These are phyloP conservation scores for Lycodopsis pacificus DNA, from an alignment of 2,797 vertebrate species.

Conservation along the genomic window DNA sequence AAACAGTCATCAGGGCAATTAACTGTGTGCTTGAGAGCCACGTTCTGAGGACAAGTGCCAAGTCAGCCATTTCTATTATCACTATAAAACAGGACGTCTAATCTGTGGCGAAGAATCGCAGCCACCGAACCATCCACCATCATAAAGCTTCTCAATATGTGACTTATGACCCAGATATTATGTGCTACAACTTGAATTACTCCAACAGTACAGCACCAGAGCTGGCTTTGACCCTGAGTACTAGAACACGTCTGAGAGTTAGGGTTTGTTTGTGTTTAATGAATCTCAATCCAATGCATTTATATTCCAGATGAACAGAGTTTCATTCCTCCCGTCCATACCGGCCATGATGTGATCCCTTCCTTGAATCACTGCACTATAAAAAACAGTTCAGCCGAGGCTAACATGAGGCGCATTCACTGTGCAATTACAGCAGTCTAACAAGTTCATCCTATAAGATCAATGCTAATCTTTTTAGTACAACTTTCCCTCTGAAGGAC, in stretches of 20 bases:
- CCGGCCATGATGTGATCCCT: background rate
- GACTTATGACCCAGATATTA: slow-evolving; percentile 36
- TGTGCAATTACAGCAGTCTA: too few relatives aligned
- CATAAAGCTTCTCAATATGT: slow-evolving; percentile 35
- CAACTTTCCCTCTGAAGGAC: too few relatives aligned
- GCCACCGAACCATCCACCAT: slow-evolving; percentile 40
- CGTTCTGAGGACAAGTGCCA: slow-evolving; percentile 44
- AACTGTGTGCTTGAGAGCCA: slow-evolving; percentile 44
- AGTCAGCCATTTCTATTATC: slow-evolving; percentile 72
- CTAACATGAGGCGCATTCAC: background rate
- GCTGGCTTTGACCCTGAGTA: slow-evolving; percentile 1
- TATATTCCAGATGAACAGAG: background rate
- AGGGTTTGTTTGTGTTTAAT: background rate
- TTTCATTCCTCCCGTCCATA: background rate
- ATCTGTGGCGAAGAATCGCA: slow-evolving; percentile 46
- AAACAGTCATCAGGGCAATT: slow-evolving; percentile 56
- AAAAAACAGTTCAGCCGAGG: background rate
- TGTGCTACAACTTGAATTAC: slow-evolving; percentile 31
- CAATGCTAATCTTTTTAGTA: too few relatives aligned
- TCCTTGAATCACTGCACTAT: background rate
- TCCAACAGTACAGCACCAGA: slow-evolving; percentile 13
- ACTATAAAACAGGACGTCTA: slow-evolving; percentile 59
- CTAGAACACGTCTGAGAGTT: background rate
- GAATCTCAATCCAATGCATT: background rate
- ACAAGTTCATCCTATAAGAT: too few relatives aligned